Evolutionary conservation across 2,888 invertebrate genomes (phyloP), one percentile per base, ranked within the genome.

Genomic region (Muschampia plurimacula): DNA sequence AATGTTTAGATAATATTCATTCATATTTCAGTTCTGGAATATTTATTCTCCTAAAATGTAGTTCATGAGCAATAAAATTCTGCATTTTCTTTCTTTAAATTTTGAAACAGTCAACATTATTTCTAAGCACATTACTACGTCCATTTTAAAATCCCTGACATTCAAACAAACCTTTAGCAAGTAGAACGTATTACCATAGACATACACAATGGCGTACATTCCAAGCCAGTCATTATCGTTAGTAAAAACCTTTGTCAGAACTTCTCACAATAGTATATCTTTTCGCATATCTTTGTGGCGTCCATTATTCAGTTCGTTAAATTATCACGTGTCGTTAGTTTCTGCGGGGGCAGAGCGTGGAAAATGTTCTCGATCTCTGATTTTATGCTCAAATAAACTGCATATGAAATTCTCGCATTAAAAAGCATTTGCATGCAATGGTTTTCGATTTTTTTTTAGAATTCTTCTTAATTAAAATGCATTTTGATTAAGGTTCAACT

Each of bases 281-380:
- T 60, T 71, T 71, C 65, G 65, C 71, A 71, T 71, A 66, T 66
- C 66, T 60, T 46, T 55, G 41, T 36, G 57, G 69, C 41, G 64
- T 55, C 69, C 55, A 36, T 49, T 66, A 41, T 59, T 65, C 59
- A 39, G 49, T 71, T 71, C 71, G 66, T 71, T 71, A 71, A 71
- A 71, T 71, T 71, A 71, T 71, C 66, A 66, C 71, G 71, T 66
- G 28, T 66, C 71, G 71, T 66, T 71, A 71, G 66, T 60, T 60
- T 49, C 68, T 68, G 68, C 12, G 49, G 46, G 49, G 52, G 13
- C 32, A 65, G 55, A 44, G 66, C 59, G 65, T 41, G 55, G 36
- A 59, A 52, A 59, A 71, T 28, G 41, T 52, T 71, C 39, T 13
- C 59, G 28, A 66, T 49, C 71, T 60, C 60, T 60, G 49, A 52